Conservation (phyloP, 2,888 invertebrate genomes). For the Callyntrura sp. region DNA sequence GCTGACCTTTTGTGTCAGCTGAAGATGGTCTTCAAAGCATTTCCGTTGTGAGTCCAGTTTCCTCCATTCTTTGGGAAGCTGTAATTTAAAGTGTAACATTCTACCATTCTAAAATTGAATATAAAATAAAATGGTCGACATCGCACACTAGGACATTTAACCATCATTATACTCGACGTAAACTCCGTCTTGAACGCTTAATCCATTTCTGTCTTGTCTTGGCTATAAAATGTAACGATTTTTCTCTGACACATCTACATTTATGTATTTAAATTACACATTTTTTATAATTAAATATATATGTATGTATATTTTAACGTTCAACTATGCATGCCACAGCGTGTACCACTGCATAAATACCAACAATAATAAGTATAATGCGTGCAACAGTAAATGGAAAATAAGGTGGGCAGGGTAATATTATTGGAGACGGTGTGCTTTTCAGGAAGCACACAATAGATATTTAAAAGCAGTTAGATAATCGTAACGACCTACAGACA, state of each 20-base stretch:
- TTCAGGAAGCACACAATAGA: too few relatives aligned
- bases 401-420: too few relatives aligned
- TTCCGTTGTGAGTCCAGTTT: too few relatives aligned
- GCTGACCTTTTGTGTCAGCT: too few relatives aligned
- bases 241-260: conserved; percentile 18
- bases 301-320: neutral
- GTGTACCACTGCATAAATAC: neutral
- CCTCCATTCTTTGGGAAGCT: too few relatives aligned
- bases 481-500: too few relatives aligned
- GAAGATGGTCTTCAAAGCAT: too few relatives aligned
- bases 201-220: neutral
- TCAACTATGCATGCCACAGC: neutral
- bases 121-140: neutral
- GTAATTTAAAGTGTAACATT: too few relatives aligned
- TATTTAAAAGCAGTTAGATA: neutral
- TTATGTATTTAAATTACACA: neutral
- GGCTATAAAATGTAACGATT: neutral
- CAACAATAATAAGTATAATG: neutral
- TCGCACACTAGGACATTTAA: neutral
- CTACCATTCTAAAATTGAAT: too few relatives aligned
- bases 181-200: neutral
- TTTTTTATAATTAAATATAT: conserved; percentile 9
- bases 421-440: too few relatives aligned
- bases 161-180: neutral
- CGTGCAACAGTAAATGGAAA: too few relatives aligned